A percentile compares a stretch with the other conserved stretches of the same genome.
These are phyloP conservation scores for Pseudomyrmex dendroicus DNA, from an alignment of 1,140 invertebrate species.

Conservation along the genomic window DNA sequence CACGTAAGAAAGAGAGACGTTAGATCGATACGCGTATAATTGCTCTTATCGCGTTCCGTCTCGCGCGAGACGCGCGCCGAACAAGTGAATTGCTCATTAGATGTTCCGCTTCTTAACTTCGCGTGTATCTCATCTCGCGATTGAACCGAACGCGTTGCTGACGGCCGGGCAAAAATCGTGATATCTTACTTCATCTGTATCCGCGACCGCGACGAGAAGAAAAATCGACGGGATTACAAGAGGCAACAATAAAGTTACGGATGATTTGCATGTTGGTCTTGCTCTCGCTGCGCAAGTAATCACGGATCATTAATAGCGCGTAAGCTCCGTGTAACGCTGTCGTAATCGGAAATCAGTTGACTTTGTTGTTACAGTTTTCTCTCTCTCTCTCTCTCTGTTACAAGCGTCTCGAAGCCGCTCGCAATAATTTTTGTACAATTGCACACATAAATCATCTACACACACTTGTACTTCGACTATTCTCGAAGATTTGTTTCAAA, in stretches of 20 bases:
- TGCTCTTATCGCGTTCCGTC: slow-evolving; percentile 52
- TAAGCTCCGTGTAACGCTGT: not conserved
- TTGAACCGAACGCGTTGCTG: slow-evolving; percentile 8
- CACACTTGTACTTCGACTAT: too few relatives aligned
- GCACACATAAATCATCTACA: too few relatives aligned
- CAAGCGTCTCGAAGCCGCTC: not conserved
- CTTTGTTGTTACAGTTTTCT: slow-evolving; percentile 1
- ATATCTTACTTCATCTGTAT: slow-evolving; percentile 55
- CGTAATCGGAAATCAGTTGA: slow-evolving; percentile 43
- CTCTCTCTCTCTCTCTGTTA: too few relatives aligned
- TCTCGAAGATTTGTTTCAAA: too few relatives aligned
- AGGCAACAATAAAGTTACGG: slow-evolving; percentile 20
- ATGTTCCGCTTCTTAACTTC: slow-evolving; percentile 41
- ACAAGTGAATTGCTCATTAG: slow-evolving; percentile 60
- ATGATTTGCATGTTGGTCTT: slow-evolving; percentile 51
- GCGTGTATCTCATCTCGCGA: slow-evolving; percentile 18
- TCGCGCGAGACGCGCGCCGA: slow-evolving; percentile 17
- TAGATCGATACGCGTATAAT: slow-evolving; percentile 48
- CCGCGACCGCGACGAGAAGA: slow-evolving; percentile 7
- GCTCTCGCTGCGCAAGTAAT: slow-evolving; percentile 34
- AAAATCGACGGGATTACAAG: not conserved
- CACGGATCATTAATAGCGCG: slow-evolving; percentile 38
- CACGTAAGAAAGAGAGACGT: slow-evolving; percentile 29
- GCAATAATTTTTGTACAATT: not conserved
- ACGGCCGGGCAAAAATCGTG: slow-evolving; percentile 36